A percentile compares a stretch with the other conserved stretches of the same genome.
Evolutionary conservation across 2,113 vertebrate species (phyloP).

Genomic region (Rhea pennata): DNA sequence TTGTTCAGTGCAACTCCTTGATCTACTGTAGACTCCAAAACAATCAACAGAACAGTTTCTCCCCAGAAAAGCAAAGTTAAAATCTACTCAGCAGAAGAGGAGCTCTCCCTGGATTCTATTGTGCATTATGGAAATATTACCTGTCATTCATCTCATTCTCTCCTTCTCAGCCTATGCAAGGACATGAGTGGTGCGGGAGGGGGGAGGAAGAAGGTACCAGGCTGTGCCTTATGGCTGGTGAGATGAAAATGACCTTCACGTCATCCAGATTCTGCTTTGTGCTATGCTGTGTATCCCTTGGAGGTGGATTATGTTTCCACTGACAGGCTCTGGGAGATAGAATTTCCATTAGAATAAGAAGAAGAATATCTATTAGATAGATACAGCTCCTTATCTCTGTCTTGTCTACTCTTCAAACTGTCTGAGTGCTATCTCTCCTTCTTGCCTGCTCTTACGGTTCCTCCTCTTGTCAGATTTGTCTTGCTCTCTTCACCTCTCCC

Average conservation of each 20-base stretch:
- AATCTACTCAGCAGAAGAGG: neutral
- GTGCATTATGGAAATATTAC: neutral
- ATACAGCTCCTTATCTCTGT: constrained; percentile 36
- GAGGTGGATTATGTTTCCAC: constrained; percentile 42
- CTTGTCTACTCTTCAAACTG: constrained; percentile 9
- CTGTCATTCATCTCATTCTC: neutral
- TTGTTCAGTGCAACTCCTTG: neutral
- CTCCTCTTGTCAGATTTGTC: constrained; percentile 26
- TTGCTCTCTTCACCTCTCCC: constrained; percentile 51
- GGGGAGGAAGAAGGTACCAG: neutral
- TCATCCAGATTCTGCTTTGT: neutral
- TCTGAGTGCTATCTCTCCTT: constrained; percentile 36
- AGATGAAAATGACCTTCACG: constrained; percentile 40
- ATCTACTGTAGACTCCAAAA: neutral
- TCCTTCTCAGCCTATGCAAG: neutral
- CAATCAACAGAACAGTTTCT: neutral
- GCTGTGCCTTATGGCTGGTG: neutral
- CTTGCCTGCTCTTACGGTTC: neutral
- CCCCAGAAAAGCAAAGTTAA: neutral
- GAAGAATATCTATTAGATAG: constrained; percentile 59
- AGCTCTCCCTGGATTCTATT: neutral
- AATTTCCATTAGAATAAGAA: constrained; percentile 55
- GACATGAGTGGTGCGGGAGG: neutral
- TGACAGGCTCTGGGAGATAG: constrained; percentile 39
- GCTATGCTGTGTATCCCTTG: neutral